Evolutionary conservation across 2,888 invertebrate species (phyloP), one percentile per base, ranked within the genome.

Genomic region (Bellardia bayeri): DNA sequence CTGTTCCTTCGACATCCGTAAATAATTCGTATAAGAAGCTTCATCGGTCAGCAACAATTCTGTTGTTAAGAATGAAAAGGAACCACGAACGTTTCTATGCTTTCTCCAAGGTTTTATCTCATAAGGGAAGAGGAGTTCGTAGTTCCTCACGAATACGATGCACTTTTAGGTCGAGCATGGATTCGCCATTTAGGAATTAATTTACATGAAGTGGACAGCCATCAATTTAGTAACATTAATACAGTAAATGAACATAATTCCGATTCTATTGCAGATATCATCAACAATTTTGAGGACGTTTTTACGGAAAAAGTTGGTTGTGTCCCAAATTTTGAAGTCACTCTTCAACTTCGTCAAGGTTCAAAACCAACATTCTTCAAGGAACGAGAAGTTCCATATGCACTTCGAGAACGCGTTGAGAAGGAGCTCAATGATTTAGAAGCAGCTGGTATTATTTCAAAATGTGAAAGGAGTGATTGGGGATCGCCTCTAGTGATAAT

Each of bases 331-430:
- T 80, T 7, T 33, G 51, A 75, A 63, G 85, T 82, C n/a, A 74
- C 56, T 0, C 30, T 86, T 2, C 56, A 83, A 64, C 58, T 83
- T 1, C 74, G 83, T 0, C 2, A 54, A 75, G 61, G 23, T 2
- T 8, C 72, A 1, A 72, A 72, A 49, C 78, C 78, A 2, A 33
- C 71, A 13, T 85, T 82, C n/a, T 58, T 8, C 37, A 78, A 78
- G n/a, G 86, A 86, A 78, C 80, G 86, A 9, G 82, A 82, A 61
- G 61, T 86, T 66, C 82, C 82, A 78, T 82, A 66, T 58, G 86
- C 86, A 0, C 66, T 86, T 4, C 69, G 72, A 3, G 51, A 69
- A 4, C 30, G 30, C 14, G 68, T 49, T 2, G 83, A 78, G 14
- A 87, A 81, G 23, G 78, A 87, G 5, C 16, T 71, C 2, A 42